Evolutionary conservation across 2,113 vertebrate genomes (phyloP).

Genomic region (Tonatia bakeri): DNA sequence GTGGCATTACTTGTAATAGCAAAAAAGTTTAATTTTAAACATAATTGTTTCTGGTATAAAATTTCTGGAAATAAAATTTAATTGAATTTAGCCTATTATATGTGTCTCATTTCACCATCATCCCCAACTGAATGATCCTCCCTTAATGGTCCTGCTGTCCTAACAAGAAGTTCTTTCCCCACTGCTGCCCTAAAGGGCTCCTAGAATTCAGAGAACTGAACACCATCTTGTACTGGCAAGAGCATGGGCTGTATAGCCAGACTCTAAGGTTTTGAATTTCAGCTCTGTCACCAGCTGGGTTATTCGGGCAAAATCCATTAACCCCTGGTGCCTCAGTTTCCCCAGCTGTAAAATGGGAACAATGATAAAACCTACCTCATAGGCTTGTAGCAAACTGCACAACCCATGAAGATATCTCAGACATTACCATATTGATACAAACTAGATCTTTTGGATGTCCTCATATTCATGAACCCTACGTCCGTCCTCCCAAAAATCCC

Average conservation of each 20-base stretch:
- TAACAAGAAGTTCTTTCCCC: background rate
- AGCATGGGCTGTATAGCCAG: background rate
- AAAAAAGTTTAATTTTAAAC: conserved; percentile 27
- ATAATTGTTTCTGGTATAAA: background rate
- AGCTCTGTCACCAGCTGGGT: background rate
- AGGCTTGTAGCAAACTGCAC: background rate
- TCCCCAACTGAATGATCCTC: background rate
- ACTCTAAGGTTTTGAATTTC: background rate
- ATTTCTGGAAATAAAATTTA: conserved; percentile 18
- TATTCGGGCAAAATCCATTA: background rate
- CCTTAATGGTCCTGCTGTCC: background rate
- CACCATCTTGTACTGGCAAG: background rate
- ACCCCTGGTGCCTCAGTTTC: conserved; percentile 3
- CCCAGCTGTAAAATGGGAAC: background rate
- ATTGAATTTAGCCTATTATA: background rate
- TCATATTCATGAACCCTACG: background rate
- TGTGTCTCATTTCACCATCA: background rate
- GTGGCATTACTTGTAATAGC: conserved; percentile 4
- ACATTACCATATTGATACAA: background rate
- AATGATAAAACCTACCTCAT: background rate
- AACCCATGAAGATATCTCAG: background rate
- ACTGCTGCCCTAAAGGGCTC: background rate
- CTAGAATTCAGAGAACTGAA: background rate
- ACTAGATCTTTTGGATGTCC: background rate
- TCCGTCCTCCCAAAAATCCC: background rate